phyloP scores from a whole-genome alignment of 2,888 invertebrate species.

The Pandemis cinnamomeana region DNA sequence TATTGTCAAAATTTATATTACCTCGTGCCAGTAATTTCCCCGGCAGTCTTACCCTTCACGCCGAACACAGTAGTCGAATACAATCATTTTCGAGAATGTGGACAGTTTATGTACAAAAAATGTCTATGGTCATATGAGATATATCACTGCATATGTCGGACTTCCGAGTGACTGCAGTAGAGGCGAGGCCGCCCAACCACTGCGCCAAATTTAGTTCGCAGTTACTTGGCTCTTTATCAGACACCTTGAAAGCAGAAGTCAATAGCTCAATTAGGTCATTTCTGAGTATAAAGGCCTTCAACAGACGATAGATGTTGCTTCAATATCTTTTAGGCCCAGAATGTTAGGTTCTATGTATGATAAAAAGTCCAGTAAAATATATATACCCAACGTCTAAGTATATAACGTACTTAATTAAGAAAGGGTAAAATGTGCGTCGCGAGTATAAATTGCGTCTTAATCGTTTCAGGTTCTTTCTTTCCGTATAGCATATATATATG shows the following conservation, averaged over 20 bases:
- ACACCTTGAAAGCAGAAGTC: constrained; percentile 30
- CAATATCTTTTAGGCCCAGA: background rate
- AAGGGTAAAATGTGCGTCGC: background rate
- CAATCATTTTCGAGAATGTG: too few relatives aligned
- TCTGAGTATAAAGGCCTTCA: background rate
- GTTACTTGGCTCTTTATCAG: constrained; percentile 32
- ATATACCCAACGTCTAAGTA: too few relatives aligned
- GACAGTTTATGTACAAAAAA: too few relatives aligned
- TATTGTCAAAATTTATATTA: too few relatives aligned
- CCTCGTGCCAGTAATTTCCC: too few relatives aligned
- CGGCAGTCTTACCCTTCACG: too few relatives aligned
- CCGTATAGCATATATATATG: too few relatives aligned
- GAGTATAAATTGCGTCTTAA: background rate
- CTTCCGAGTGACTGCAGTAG: background rate
- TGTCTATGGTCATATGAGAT: too few relatives aligned
- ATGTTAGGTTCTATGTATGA: too few relatives aligned
- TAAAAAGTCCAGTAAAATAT: too few relatives aligned
- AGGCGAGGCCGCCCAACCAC: constrained; percentile 5
- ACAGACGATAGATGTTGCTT: background rate
- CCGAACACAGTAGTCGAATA: too few relatives aligned
- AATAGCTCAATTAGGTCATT: constrained; percentile 32
- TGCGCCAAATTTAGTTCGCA: constrained; percentile 22
- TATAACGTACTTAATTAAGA: background rate
- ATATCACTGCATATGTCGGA: too few relatives aligned
- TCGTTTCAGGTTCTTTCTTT: background rate